A percentile compares a stretch with the other conserved stretches of the same genome.
These are phyloP conservation scores for Crocodylus rhombifer DNA, from an alignment of 2,797 vertebrate genomes.

Conservation along the genomic window DNA sequence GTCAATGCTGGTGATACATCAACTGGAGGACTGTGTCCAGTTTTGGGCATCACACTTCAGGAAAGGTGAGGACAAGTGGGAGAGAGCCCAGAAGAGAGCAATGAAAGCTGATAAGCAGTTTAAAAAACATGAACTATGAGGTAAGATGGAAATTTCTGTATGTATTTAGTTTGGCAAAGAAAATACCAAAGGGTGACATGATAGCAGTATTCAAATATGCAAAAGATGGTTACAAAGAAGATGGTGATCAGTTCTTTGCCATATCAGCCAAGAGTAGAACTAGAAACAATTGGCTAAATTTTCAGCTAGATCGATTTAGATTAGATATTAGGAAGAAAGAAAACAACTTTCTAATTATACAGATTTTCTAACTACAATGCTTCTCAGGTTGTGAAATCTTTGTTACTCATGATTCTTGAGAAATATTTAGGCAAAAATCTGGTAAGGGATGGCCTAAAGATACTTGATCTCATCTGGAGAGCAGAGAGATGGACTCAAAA, in stretches of 20 bases:
- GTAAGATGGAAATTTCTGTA: not conserved
- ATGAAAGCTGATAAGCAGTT: not conserved
- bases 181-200: not conserved
- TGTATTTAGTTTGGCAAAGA: not conserved
- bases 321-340: not conserved
- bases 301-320: not conserved
- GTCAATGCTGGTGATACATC: not conserved
- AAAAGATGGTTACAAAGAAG: conserved; percentile 15
- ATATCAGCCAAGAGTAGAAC: conserved; percentile 11
- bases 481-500: not conserved
- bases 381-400: no score
- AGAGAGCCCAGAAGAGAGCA: conserved; percentile 3
- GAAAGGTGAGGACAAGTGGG: not conserved
- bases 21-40: not conserved
- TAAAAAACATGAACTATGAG: not conserved
- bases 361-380: no score
- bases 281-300: not conserved
- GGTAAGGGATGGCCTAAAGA: not conserved
- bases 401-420: conserved; percentile 5
- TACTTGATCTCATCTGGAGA: not conserved
- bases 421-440: not conserved
- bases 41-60: not conserved
- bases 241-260: not conserved
- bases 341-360: no score
- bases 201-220: conserved; percentile 19